Base-by-base conservation (phyloP, 2,888 invertebrate species). In the Euplagia quadripunctaria region DNA sequence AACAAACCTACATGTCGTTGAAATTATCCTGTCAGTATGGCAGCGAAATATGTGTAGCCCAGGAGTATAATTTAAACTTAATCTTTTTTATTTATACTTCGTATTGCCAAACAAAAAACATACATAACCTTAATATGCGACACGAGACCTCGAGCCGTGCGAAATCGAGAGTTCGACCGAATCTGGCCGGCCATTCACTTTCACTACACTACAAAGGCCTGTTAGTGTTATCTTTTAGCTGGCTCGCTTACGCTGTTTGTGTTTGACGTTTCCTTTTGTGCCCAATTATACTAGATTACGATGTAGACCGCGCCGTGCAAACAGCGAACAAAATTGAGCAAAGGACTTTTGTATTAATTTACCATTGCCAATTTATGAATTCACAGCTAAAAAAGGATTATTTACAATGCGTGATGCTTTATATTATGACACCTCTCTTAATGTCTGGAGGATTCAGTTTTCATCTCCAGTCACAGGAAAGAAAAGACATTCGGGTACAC, bases 141-240 rank as follows among this genome's bases (percentile, higher is more conserved):
- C 83, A 83, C 79, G 84, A 84, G 88, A 88, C 89, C 88, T 89
- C 89, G 88, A 83, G 85, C 81, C 86, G 85, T 90, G 90, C 91
- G 91, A 93, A 92, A 93, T 91, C 91, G 91, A 91, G 90, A 90
- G 90, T 90, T 86, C 75, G 85, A 84, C 87, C 83, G 81, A 83
- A 85, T 79, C 80, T 82, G 81, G 80, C 85, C 73, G 82, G 80
- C 87, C 90, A 86, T 87, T 90, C 91, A 90, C 92, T 92, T 93
- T 92, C 92, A 91, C 92, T 90, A 82, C 84, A 68, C 79, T 66
- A 88, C 88, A 89, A 87, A 88, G 84, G 83, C 84, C 72, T 80
- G 86, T 89, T 88, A 86, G 85, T 84, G 82, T 87, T 91, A 88
- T 90, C 88, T 90, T 89, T 87, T 89, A 89, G 86, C 85, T 86